Evolutionary conservation across 1,140 invertebrate species (phyloP).

Genomic region (Aporrectodea caliginosa): DNA sequence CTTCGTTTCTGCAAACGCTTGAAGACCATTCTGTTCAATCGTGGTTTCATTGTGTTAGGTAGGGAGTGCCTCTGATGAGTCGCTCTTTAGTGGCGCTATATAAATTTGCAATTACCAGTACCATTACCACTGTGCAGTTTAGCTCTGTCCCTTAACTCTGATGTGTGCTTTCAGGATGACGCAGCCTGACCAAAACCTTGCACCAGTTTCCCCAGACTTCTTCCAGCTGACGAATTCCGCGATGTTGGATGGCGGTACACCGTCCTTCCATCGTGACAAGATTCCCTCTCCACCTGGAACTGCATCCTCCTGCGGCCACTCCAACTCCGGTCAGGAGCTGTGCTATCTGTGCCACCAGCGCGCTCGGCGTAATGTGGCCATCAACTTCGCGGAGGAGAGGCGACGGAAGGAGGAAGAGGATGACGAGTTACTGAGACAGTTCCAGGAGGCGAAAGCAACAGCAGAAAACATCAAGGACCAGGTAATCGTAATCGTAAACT

Average conservation of each 20-base stretch:
- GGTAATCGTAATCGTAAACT: no score
- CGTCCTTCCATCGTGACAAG: neutral
- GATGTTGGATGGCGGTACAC: neutral
- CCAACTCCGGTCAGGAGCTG: slow-evolving; percentile 52
- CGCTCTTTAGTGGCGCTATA: no score
- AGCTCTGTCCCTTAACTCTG: no score
- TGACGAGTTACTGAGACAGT: slow-evolving; percentile 51
- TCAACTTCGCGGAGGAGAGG: slow-evolving; percentile 52
- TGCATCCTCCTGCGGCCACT: slow-evolving; percentile 37
- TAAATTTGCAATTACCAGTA: no score
- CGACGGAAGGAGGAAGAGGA: slow-evolving; percentile 50
- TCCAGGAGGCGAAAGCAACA: slow-evolving; percentile 52
- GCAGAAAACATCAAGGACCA: slow-evolving; percentile 51
- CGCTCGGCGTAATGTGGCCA: slow-evolving; percentile 50
- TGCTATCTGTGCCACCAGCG: slow-evolving; percentile 56
- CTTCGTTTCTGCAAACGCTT: no score
- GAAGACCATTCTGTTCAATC: no score
- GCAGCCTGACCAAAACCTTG: no score
- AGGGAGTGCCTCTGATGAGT: no score
- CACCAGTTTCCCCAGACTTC: neutral
- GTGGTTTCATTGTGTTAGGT: no score
- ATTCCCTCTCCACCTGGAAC: neutral
- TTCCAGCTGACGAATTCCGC: neutral
- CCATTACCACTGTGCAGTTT: no score
- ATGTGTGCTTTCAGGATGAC: no score